Conservation (phyloP, 2,888 invertebrate genomes). For the Acleris cristana region DNA sequence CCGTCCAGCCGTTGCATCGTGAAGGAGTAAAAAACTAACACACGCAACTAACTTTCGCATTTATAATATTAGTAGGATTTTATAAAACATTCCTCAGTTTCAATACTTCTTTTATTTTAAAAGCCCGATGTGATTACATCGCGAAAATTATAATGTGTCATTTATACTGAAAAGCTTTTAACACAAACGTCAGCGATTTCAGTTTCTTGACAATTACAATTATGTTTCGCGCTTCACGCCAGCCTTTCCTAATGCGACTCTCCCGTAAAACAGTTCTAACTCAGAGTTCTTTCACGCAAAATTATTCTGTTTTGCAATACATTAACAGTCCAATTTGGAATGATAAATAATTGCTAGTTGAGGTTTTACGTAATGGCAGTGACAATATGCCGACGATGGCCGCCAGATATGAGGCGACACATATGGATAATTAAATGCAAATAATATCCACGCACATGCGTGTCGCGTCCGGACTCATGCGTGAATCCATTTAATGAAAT, state of each 20-base stretch:
- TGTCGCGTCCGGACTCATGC: constrained; percentile 28
- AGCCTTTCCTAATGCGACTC: not conserved
- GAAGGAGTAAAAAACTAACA: no score
- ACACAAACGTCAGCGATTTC: not conserved
- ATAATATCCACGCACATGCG: constrained; percentile 32
- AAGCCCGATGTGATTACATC: no score
- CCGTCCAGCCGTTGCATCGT: no score
- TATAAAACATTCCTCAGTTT: no score
- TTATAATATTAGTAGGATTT: no score
- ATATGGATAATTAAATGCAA: constrained; percentile 38
- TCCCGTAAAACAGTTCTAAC: no score
- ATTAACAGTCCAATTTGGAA: not conserved
- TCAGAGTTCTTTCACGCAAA: no score
- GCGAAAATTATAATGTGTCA: not conserved
- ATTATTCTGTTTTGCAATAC: no score
- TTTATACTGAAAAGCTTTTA: not conserved
- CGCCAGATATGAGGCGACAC: constrained; percentile 19
- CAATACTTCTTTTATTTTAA: no score
- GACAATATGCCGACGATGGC: not conserved
- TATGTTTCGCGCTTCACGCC: not conserved
- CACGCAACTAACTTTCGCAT: no score
- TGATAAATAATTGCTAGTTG: not conserved
- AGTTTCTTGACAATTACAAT: not conserved
- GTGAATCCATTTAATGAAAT: constrained; percentile 36
- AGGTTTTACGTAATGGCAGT: not conserved